Conservation (phyloP, 1,140 invertebrate genomes). For the Pseudobourletiella spinata region DNA sequence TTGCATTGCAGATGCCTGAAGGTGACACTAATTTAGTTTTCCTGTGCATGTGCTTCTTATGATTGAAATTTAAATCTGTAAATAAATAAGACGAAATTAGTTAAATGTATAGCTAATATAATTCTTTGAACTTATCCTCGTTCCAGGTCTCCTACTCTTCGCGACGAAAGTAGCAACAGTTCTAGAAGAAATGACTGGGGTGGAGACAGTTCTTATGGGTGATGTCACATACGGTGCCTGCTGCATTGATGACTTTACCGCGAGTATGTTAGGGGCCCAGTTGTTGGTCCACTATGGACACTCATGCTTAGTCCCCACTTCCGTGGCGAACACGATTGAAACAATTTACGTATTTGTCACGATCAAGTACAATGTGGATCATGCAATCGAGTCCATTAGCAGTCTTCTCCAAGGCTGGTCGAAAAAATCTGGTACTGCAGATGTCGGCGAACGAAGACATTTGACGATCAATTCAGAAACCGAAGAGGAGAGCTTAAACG, state of each 20-base stretch:
- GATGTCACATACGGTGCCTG: constrained; percentile 99
- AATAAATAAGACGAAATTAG: too few species aligned
- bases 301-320: constrained; percentile 92
- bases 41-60: too few species aligned
- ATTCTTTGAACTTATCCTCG: background rate
- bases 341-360: constrained; percentile 95
- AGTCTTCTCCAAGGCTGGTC: background rate
- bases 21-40: too few species aligned
- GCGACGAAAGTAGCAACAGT: constrained; percentile 90
- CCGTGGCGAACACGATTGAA: constrained; percentile 79
- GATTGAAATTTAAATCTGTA: too few species aligned
- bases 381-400: constrained; percentile 19
- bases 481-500: constrained; percentile 1
- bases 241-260: constrained; percentile 96
- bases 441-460: background rate
- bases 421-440: background rate
- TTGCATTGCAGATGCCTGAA: constrained; percentile 96
- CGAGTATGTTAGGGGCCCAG: constrained; percentile 80
- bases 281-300: constrained; percentile 97
- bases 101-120: too few species aligned
- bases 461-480: constrained; percentile 16
- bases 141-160: constrained; percentile 64
- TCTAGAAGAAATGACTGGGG: constrained; percentile 81
- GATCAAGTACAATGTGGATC: constrained; percentile 44
- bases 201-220: constrained; percentile 94